These are phyloP conservation scores for Theocolax elegans DNA, from an alignment of 1,140 invertebrate genomes.

Conservation along the genomic window DNA sequence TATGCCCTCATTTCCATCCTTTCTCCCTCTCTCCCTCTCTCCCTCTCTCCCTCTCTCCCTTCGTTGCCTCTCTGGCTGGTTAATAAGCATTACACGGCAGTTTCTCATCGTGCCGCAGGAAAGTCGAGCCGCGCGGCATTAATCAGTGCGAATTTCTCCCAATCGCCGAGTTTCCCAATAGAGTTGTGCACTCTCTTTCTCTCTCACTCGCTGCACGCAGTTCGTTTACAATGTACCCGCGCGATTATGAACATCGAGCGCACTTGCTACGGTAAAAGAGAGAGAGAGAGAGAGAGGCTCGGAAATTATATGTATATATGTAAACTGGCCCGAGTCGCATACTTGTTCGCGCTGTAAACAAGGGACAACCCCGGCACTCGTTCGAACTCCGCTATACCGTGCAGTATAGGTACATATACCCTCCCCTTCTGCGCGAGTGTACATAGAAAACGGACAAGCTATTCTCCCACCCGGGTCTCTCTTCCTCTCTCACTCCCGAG, in stretches of 20 bases:
- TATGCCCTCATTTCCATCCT: too few relatives aligned
- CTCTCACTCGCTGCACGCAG: not conserved
- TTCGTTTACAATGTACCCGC: not conserved
- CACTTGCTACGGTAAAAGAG: too few relatives aligned
- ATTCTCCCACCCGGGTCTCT: too few relatives aligned
- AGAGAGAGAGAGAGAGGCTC: not conserved
- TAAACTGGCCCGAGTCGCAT: constrained; percentile 3
- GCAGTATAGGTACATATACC: not conserved
- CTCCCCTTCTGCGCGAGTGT: not conserved
- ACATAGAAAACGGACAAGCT: constrained; percentile 7
- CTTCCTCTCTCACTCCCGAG: too few relatives aligned
- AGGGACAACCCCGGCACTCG: not conserved
- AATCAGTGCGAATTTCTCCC: not conserved
- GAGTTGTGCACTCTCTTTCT: not conserved
- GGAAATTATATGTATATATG: constrained; percentile 13
- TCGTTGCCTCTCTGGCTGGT: not conserved
- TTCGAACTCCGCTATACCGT: not conserved
- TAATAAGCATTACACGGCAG: not conserved
- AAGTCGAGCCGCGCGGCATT: not conserved
- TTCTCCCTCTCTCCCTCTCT: too few relatives aligned
- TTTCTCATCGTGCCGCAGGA: not conserved
- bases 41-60: not conserved
- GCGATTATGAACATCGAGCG: not conserved
- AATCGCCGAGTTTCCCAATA: constrained; percentile 8
- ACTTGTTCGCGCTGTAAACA: constrained; percentile 17